Evolutionary conservation across 2,113 vertebrate species (phyloP).

Genomic region (Smithornis capensis): DNA sequence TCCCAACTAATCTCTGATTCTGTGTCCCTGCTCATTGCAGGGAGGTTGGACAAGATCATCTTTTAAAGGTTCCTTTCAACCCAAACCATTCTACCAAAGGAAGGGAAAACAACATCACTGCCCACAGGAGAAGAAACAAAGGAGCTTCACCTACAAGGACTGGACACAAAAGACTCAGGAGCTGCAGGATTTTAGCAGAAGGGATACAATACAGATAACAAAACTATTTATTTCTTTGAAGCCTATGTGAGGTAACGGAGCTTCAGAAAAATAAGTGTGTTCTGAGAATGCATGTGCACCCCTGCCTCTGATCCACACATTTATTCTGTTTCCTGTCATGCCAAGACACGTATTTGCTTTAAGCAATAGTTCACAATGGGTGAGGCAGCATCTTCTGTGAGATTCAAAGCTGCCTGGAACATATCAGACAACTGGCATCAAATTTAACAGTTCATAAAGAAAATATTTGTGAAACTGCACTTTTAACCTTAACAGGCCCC

Average conservation of each 20-base stretch:
- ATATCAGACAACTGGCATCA: not conserved
- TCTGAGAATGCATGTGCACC: not conserved
- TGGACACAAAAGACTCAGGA: not conserved
- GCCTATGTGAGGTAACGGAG: not conserved
- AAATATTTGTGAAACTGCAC: not conserved
- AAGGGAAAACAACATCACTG: not conserved
- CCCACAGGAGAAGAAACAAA: not conserved
- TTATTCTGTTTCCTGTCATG: slow-evolving; percentile 40
- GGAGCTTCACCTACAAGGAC: not conserved
- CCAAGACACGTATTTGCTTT: not conserved
- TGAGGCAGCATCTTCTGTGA: not conserved
- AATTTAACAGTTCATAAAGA: not conserved
- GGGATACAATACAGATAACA: not conserved
- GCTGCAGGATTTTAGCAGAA: not conserved
- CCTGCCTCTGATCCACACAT: not conserved
- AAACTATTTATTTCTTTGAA: not conserved
- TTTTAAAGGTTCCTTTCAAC: not conserved
- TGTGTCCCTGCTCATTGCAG: not conserved
- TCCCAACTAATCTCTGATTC: not conserved
- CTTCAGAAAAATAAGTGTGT: not conserved
- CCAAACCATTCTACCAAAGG: not conserved
- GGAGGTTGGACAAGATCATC: not conserved
- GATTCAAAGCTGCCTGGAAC: not conserved
- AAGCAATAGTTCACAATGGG: not conserved
- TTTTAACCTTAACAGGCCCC: not conserved